Base-by-base conservation (phyloP, 2,797 vertebrate species). In the Otolemur crassicaudatus region DNA sequence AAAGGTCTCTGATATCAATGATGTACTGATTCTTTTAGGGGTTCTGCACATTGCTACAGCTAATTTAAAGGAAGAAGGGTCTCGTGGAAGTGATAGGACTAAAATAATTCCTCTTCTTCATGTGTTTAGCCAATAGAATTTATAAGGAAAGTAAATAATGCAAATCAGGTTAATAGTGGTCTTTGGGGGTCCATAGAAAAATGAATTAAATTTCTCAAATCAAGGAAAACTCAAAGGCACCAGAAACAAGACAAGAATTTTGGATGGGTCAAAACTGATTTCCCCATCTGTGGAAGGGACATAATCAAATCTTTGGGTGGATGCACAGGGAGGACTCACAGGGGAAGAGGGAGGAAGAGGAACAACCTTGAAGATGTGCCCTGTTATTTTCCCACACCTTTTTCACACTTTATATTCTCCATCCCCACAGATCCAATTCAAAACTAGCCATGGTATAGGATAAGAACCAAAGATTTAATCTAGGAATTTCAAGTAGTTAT, bases 401-500 rank as follows among this genome's bases (percentile, higher is more conserved):
- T 40, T 43, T 20, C 13, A 53, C 20, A n/a, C 4, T 27, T 92
- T 77, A 53, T 65, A 29, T 79, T 96, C 58, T 84, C 29, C 23
- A 60, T 14, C 11, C 46, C 73, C 73, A 14, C 61, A 77, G 19
- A 67, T 8, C n/a, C 46, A 91, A 58, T 53, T 40, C 60, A 81
- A 82, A 86, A 58, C 16, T 23, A 5, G 1, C 9, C 58, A 31
- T 12, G 46, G 4, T 58, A 7, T 23, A 69, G 27, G 16, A 80
- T 76, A 34, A 93, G 23, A 25, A 83, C 20, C 34, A 89, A 49
- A 46, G 17, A 31, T 81, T 93, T 82, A 34, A 83, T 60, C 49
- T 96, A 67, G 63, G 27, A 88, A 86, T 86, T 90, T 91, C 11
- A 63, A 27, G 37, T 80, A 93, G 11, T 82, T 81, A 31, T 34